Evolutionary conservation across 2,797 vertebrate species (phyloP).

Genomic region (Hozukius guyotensis): DNA sequence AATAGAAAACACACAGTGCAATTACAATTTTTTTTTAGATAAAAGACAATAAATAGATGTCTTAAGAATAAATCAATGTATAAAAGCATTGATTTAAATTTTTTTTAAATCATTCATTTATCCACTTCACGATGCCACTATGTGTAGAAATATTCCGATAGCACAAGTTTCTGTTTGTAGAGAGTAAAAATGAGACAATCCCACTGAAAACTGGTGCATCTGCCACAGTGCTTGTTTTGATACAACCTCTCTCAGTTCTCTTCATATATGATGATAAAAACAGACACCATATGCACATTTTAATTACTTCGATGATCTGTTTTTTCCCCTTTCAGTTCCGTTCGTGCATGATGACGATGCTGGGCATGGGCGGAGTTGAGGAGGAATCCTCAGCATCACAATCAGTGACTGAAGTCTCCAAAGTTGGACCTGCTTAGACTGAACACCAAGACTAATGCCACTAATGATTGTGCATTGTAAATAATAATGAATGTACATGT

Average conservation of each 20-base stretch:
- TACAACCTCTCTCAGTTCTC: background rate
- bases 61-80: background rate
- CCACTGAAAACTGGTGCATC: background rate
- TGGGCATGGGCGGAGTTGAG: constrained; percentile 77
- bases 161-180: no score
- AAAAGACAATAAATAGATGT: no score
- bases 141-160: background rate
- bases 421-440: constrained; percentile 71
- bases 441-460: background rate
- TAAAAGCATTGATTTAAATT: background rate
- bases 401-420: constrained; percentile 82
- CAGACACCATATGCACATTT: background rate
- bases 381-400: constrained; percentile 65
- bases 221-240: background rate
- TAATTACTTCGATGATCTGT: background rate
- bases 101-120: background rate
- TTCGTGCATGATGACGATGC: constrained; percentile 77
- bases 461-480: constrained; percentile 55
- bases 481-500: constrained; percentile 47
- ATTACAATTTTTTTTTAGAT: no score
- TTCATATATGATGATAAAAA: background rate
- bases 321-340: constrained; percentile 74
- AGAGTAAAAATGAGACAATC: background rate
- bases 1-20: no score
- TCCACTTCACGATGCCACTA: background rate